Percentiles rank a stretch among this genome's conserved stretches.
Conservation (phyloP, 2,113 vertebrate species). For the zebrafish (Danio rerio) region GRCz12tu NC_133196.1:30455501-30456000, state of each 20-base stretch:
- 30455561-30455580: slow-evolving; percentile 40
- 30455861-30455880: not conserved
- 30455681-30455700: not conserved
- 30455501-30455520: not conserved
- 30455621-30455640: not conserved
- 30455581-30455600: not conserved
- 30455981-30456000: slow-evolving; percentile 87
- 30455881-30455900: not conserved
- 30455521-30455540: not conserved
- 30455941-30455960: slow-evolving; percentile 83
- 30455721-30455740: not conserved
- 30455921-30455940: slow-evolving; percentile 76
- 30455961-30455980: slow-evolving; percentile 76
- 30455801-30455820: slow-evolving; percentile 73
- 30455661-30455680: slow-evolving; percentile 45
- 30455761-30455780: slow-evolving; percentile 70
- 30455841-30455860: not conserved
- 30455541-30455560: slow-evolving; percentile 45
- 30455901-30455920: not conserved
- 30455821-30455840: slow-evolving; percentile 86
- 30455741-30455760: slow-evolving; percentile 65
- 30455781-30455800: slow-evolving; percentile 73
- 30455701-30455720: not conserved
- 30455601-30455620: slow-evolving; percentile 13
- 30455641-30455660: not conserved